Base-by-base conservation (phyloP, 2,113 vertebrate species). In the Hydrochoerus hydrochaeris region DNA sequence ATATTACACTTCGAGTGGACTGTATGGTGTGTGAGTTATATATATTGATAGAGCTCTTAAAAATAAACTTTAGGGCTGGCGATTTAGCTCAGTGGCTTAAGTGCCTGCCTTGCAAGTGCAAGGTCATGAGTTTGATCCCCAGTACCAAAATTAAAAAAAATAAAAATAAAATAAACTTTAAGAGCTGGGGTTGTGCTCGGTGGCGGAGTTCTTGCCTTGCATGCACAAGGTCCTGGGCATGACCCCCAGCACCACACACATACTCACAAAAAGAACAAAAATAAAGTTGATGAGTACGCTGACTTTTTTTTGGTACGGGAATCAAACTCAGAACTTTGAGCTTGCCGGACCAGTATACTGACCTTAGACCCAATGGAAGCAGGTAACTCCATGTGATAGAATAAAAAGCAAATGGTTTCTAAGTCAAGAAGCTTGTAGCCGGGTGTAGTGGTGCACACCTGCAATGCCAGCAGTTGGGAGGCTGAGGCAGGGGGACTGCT, bases 321-420 rank as follows among this genome's bases (percentile, higher is more conserved):
- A n/a, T n/a, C n/a, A n/a, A 57, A 54, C 54, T 57, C 54, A 57
- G 54, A 16, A 57, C 54, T 17, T 57, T 57, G 17, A 17, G 54
- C 54, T 57, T 57, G 54, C 54, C 54, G 1, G 54, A 17, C 17
- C 2, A 28, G 16, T 69, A 69, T 7, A 19, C 11, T 89, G 32
- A 69, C 52, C 91, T 93, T 67, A 71, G 80, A 87, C 52, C 17
- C 32, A 91, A 58, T 62, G 8, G 65, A 73, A 78, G 41, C 49
- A 44, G 20, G 35, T 63, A 86, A 93, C 19, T 67, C 32, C 26
- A 4, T 58, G 11, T 77, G 32, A 90, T 38, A 75, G 57, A 52
- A 4, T 86, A 14, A n/a, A 75, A 96, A 87, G 46, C 89, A 93
- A 92, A 89, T 67, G 3, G 0, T 81, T 85, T 96, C 91, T n/a